These are phyloP conservation scores for Triplophysa dalaica DNA, from an alignment of 2,113 vertebrate species.

Conservation along the genomic window DNA sequence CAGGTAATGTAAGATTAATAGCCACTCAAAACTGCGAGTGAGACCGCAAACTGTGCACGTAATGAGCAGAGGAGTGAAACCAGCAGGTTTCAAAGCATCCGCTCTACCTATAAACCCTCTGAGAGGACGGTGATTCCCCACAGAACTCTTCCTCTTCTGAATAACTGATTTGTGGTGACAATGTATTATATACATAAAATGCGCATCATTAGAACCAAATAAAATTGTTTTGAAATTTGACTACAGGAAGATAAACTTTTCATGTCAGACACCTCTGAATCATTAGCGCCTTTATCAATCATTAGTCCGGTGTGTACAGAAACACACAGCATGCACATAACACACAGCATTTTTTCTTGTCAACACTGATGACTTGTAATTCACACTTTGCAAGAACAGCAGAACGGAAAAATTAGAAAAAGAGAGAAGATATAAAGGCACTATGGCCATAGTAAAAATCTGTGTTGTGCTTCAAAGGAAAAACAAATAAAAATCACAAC, in stretches of 20 bases:
- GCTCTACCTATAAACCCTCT: conserved; percentile 31
- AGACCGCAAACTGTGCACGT: conserved; percentile 39
- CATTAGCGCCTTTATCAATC: too few relatives aligned
- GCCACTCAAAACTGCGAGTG: conserved; percentile 26
- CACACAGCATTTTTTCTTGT: conserved; percentile 2
- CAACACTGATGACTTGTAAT: conserved; percentile 24
- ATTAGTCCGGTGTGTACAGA: background rate
- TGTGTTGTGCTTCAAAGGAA: background rate
- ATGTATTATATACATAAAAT: background rate
- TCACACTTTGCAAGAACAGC: conserved; percentile 6
- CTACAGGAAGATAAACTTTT: too few relatives aligned
- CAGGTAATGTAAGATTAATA: conserved; percentile 36
- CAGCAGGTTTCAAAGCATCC: conserved; percentile 25
- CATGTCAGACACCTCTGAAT: too few relatives aligned
- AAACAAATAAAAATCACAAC: background rate
- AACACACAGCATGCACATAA: background rate
- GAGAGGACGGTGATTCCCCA: conserved; percentile 26
- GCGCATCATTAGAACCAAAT: background rate
- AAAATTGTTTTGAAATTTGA: too few relatives aligned
- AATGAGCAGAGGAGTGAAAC: conserved; percentile 38
- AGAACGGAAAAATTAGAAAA: background rate
- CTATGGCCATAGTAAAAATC: too few relatives aligned
- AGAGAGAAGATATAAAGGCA: too few relatives aligned
- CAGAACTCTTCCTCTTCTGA: background rate
- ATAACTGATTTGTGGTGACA: background rate